phyloP scores from a whole-genome alignment of 2,113 vertebrate genomes.

The Corythoichthys haematopterus region DNA sequence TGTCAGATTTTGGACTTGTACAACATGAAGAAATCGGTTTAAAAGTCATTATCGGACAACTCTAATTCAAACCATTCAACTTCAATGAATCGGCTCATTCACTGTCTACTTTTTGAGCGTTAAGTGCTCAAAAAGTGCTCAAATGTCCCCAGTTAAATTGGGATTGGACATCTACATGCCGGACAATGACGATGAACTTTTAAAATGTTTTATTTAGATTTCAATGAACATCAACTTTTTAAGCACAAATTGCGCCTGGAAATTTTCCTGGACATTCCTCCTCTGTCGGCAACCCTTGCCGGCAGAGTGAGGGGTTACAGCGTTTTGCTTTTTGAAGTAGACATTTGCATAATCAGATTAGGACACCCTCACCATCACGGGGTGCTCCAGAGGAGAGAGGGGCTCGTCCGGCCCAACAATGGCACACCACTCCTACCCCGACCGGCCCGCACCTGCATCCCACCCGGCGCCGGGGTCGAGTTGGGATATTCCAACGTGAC shows the following conservation, averaged over 20 bases:
- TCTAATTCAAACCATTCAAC: no score
- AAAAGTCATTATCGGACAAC: no score
- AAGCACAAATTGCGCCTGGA: constrained; percentile 9
- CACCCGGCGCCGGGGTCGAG: constrained; percentile 52
- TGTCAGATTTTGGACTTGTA: no score
- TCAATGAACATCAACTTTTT: neutral
- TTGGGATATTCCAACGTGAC: constrained; percentile 74
- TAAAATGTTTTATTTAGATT: no score
- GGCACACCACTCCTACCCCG: constrained; percentile 56
- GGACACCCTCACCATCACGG: constrained; percentile 75
- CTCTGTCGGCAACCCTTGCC: constrained; percentile 25
- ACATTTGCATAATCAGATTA: constrained; percentile 99
- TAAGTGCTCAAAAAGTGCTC: no score
- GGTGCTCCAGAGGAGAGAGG: constrained; percentile 84
- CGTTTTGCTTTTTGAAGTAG: constrained; percentile 91
- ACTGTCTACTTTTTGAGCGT: no score
- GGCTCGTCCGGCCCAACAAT: constrained; percentile 73
- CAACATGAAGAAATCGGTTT: no score
- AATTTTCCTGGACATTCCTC: constrained; percentile 37
- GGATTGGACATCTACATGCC: no score
- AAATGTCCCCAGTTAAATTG: no score
- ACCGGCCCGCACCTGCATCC: constrained; percentile 81
- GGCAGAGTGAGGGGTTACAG: constrained; percentile 73
- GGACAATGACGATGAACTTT: no score
- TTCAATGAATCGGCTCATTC: no score